Evolutionary conservation across 1,140 invertebrate genomes (phyloP), one percentile per base, ranked within the genome.

Genomic region (Ganaspis sp.): DNA sequence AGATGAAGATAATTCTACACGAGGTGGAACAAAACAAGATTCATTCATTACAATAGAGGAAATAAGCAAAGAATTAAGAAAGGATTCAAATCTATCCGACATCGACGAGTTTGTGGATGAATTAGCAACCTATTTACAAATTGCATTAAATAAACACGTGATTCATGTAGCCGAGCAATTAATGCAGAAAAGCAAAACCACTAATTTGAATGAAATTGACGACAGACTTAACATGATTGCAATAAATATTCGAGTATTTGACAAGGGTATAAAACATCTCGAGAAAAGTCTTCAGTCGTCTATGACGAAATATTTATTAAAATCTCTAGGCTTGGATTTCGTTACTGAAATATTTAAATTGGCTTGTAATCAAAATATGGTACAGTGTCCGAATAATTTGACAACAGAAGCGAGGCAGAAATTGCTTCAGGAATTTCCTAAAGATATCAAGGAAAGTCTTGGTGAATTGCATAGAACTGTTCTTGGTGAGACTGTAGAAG

Each of bases 311-410:
- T 97, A 98, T 90, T 88, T 98, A 23, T 86, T 98, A 15, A 97
- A 96, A 90, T 95, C 96, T 2, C 88, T 97, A 54, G 96, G 95
- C 45, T 93, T 94, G 69, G 97, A 98, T 85, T 93, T 98, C 73
- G 92, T 95, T n/a, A 96, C 95, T 80, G 94, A 96, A 81, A 92
- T 98, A 69, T 93, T 95, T 71, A 94, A 94, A 83, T 94, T 95
- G 85, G 93, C 94, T 70, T 94, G 94, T 8, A 92, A 92, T 74
- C 95, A 96, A 87, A 93, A 92, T 73, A 90, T 93, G 19, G 87
- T 92, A 72, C 92, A 91, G 21, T 91, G 91, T 75, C 88, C 92
- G 1, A 88, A 89, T n/a, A 89, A 86, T 81, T 86, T 95, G 38
- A 94, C 94, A 53, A 92, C 93, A 1, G 95, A 96, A 78, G 93